phyloP scores from a whole-genome alignment of 2,888 invertebrate genomes.

The Cantharis rufa region DNA sequence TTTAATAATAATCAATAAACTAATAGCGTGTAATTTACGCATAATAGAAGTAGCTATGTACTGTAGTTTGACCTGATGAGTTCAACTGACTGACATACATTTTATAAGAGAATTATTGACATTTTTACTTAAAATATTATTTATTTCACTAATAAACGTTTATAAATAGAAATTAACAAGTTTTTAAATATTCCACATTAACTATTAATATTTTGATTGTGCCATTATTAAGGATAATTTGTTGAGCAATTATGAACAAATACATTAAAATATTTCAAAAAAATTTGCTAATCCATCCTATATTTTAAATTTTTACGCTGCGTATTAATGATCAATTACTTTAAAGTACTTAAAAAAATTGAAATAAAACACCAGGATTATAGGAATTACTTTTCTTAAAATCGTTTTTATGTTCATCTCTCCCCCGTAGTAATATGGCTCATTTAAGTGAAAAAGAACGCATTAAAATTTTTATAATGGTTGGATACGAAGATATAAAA shows the following conservation, averaged over 20 bases:
- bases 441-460: background rate
- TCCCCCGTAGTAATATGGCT: background rate
- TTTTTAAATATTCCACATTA: background rate
- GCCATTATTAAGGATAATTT: background rate
- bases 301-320: background rate
- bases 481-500: background rate
- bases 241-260: background rate
- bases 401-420: background rate
- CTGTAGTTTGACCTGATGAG: background rate
- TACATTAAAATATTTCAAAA: background rate
- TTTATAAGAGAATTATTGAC: background rate
- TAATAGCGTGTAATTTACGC: background rate
- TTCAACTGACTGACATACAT: background rate
- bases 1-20: background rate
- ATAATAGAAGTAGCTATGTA: background rate
- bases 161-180: background rate
- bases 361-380: background rate
- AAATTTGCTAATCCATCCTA: background rate
- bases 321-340: background rate
- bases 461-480: background rate
- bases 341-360: background rate
- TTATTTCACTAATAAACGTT: background rate
- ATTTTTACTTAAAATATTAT: background rate
- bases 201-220: background rate
- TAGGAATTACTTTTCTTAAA: background rate